Percentiles rank a stretch among this genome's conserved stretches.
Evolutionary conservation across 2,888 invertebrate genomes (phyloP).

Genomic region (Aleiodes alternator): DNA sequence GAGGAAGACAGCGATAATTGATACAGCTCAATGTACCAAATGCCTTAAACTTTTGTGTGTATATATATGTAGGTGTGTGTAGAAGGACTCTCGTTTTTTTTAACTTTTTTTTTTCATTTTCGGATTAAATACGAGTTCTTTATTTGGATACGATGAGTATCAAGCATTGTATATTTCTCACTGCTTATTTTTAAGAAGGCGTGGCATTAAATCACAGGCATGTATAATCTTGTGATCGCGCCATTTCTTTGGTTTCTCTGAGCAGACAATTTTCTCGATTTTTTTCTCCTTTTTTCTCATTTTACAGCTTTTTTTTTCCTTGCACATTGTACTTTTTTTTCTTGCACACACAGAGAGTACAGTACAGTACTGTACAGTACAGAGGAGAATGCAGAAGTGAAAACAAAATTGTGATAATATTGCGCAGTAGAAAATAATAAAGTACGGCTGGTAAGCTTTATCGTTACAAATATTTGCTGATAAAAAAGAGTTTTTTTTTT

Average conservation of each 20-base stretch:
- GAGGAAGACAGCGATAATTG: conserved; percentile 46
- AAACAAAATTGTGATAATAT: conserved; percentile 46
- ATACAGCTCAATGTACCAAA: conserved; percentile 31
- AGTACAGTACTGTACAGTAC: too few relatives aligned
- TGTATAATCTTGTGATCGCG: background rate
- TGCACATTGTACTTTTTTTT: background rate
- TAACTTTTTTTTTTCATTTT: background rate
- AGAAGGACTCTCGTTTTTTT: too few relatives aligned
- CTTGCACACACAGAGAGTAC: too few relatives aligned
- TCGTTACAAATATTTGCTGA: conserved; percentile 59
- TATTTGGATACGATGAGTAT: conserved; percentile 29
- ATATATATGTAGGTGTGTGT: conserved; percentile 5
- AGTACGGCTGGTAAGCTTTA: conserved; percentile 52
- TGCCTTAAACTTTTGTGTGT: background rate
- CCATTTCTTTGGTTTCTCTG: background rate
- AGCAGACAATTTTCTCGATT: background rate
- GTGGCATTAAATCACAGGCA: background rate
- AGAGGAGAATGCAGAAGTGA: background rate
- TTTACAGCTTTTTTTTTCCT: background rate
- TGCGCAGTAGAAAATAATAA: conserved; percentile 50
- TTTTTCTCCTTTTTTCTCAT: background rate
- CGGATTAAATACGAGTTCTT: conserved; percentile 16
- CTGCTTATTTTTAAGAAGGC: conserved; percentile 9
- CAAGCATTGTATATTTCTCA: conserved; percentile 6
- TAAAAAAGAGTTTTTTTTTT: conserved; percentile 30